Evolutionary conservation across 2,797 vertebrate genomes (phyloP).

Genomic region (Microchirus variegatus): DNA sequence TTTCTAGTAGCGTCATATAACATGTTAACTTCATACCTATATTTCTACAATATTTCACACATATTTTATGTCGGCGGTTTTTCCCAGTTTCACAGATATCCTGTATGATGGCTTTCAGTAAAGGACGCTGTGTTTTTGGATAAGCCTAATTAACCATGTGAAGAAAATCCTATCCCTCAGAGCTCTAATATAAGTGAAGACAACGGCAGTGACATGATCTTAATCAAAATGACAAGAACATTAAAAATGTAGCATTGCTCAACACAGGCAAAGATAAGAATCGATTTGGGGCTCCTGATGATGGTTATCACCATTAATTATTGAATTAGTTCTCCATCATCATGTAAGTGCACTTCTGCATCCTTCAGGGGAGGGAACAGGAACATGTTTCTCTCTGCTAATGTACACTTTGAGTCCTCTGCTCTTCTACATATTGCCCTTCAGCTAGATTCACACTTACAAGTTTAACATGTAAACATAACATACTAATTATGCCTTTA

Average conservation of each 20-base stretch:
- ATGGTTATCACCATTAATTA: constrained; percentile 82
- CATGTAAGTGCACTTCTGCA: constrained; percentile 71
- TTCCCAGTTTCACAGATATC: not conserved
- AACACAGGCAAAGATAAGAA: constrained; percentile 78
- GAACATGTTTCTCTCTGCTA: constrained; percentile 53
- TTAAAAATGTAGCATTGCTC: constrained; percentile 79
- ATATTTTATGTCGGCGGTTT: too few species aligned
- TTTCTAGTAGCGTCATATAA: not conserved
- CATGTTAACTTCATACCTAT: not conserved
- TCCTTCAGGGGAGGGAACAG: constrained; percentile 57
- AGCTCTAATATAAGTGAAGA: constrained; percentile 59
- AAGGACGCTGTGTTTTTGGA: constrained; percentile 18
- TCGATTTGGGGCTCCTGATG: constrained; percentile 75
- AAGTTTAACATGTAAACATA: constrained; percentile 59
- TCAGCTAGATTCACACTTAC: constrained; percentile 53
- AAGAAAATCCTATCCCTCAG: constrained; percentile 12
- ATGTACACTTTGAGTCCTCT: constrained; percentile 47
- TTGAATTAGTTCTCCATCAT: constrained; percentile 76
- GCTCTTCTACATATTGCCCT: constrained; percentile 34
- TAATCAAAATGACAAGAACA: constrained; percentile 80
- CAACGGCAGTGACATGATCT: constrained; percentile 73
- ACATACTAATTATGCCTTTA: constrained; percentile 27
- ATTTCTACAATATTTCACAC: not conserved
- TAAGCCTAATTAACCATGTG: constrained; percentile 42
- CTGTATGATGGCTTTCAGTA: constrained; percentile 16